Percentiles rank a stretch among this genome's conserved stretches.
Conservation (phyloP, 2,113 vertebrate genomes). For the Xiphophorus maculatus region DNA sequence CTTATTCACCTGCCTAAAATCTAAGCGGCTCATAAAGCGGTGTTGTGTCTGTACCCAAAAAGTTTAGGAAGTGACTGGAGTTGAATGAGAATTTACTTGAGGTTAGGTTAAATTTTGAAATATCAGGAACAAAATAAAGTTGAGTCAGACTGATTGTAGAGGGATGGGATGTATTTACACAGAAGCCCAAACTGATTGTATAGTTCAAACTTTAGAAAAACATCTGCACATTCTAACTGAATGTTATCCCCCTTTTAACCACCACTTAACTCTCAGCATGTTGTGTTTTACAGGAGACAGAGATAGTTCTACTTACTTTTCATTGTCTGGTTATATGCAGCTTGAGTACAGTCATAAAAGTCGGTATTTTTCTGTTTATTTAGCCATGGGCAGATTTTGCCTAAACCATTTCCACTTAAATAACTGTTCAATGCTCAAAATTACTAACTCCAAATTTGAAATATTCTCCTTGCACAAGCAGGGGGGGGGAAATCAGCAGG, state of each 20-base stretch:
- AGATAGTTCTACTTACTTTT: conserved; percentile 27
- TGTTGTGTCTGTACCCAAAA: conserved; percentile 14
- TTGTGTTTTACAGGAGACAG: conserved; percentile 52
- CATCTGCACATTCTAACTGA: conserved; percentile 33
- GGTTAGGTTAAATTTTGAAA: neutral
- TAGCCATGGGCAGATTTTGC: conserved; percentile 60
- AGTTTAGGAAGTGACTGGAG: neutral
- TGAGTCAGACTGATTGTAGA: neutral
- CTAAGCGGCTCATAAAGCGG: neutral
- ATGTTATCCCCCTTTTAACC: conserved; percentile 25
- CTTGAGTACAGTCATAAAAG: conserved; percentile 65
- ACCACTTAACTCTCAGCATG: conserved; percentile 31
- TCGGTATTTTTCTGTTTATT: conserved; percentile 71
- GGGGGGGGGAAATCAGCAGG: conserved; percentile 39
- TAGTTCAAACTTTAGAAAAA: conserved; percentile 2
- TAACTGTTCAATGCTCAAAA: conserved; percentile 62
- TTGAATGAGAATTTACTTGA: conserved; percentile 1
- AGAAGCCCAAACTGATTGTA: neutral
- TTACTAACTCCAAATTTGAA: conserved; percentile 55
- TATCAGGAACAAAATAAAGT: neutral
- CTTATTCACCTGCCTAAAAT: conserved; percentile 35
- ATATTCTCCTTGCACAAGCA: conserved; percentile 37
- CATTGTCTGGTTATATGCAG: conserved; percentile 39
- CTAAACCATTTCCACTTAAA: conserved; percentile 57
- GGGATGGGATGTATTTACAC: too few relatives aligned